Evolutionary conservation across 2,113 vertebrate species (phyloP), one percentile per base, ranked within the genome.

Genomic region (Triplophysa rosa): DNA sequence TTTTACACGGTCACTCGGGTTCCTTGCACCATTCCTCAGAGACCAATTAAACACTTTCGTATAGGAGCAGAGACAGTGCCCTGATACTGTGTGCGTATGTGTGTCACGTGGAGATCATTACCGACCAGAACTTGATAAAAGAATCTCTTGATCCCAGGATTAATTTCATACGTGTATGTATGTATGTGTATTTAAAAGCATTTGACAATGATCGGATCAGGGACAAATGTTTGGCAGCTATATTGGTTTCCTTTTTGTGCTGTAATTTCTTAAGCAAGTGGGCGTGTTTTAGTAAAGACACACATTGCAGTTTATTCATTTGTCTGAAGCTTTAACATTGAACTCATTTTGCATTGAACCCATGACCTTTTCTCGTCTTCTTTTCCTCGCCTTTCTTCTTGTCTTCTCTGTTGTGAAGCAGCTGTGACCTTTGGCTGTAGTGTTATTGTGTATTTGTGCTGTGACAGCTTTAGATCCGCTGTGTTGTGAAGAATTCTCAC

Each of bases 401-500:
- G 24, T 58, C 6, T 45, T n/a, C 33, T 65, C 14, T 61, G 63
- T 77, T 54, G 59, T 56, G 61, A 61, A 82, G 83, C 83, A 84
- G 83, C 83, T 84, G 83, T 80, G 83, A 84, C 83, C 83, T 84
- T 84, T 78, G 70, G 17, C 52, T 37, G 58, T 13, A 26, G 79
- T 16, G 37, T 78, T 71, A 78, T 79, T 81, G 80, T 84, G 59
- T 82, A 62, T 70, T 84, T 37, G 80, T 58, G 83, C 74, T 79
- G 70, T 79, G 77, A 24, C 71, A 68, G 83, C 73, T 79, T 82
- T 76, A 82, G 67, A 45, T 61, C 62, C 40, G 45, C 21, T 71
- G 23, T 79, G 76, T 79, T 70, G 66, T 74, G 58, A 73, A 79
- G 84, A 81, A 85, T 85, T 85, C 63, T 83, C 81, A 85, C 84